phyloP scores from a whole-genome alignment of 1,140 invertebrate genomes.

The Drosophila sucinea region DNA sequence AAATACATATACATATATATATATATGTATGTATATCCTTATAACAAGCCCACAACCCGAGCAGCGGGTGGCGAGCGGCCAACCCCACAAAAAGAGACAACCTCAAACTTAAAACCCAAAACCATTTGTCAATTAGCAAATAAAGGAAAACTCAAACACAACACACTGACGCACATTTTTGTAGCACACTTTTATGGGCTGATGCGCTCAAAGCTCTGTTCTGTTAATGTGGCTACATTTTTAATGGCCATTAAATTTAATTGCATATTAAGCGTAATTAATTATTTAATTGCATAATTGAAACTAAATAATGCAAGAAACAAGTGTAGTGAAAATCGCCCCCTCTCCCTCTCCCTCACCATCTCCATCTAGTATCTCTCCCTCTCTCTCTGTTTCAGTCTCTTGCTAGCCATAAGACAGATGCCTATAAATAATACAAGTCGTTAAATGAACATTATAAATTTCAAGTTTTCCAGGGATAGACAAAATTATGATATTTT shows the following conservation, averaged over 20 bases:
- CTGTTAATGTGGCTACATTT: conserved; percentile 33
- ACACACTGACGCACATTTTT: neutral
- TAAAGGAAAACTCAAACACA: neutral
- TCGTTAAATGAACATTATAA: too few relatives aligned
- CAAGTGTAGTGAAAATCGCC: neutral
- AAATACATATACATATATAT: neutral
- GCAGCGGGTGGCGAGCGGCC: neutral
- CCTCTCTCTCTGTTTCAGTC: neutral
- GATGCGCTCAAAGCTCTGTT: neutral
- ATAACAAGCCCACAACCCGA: neutral
- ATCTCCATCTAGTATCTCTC: neutral
- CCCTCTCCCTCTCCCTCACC: neutral
- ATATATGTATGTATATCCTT: neutral
- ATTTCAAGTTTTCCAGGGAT: too few relatives aligned
- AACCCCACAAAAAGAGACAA: neutral
- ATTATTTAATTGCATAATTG: conserved; percentile 66
- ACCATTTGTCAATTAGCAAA: conserved; percentile 11
- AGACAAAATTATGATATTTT: too few relatives aligned
- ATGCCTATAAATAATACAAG: too few relatives aligned
- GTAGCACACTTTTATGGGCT: conserved; percentile 8
- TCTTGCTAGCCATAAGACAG: neutral
- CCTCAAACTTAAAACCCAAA: conserved; percentile 6
- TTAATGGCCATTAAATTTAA: conserved; percentile 59
- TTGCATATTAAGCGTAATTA: conserved; percentile 45
- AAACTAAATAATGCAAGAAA: conserved; percentile 56